Evolutionary conservation across 2,888 invertebrate species (phyloP), one percentile per base, ranked within the genome.

Genomic region (Masnerella sp.): DNA sequence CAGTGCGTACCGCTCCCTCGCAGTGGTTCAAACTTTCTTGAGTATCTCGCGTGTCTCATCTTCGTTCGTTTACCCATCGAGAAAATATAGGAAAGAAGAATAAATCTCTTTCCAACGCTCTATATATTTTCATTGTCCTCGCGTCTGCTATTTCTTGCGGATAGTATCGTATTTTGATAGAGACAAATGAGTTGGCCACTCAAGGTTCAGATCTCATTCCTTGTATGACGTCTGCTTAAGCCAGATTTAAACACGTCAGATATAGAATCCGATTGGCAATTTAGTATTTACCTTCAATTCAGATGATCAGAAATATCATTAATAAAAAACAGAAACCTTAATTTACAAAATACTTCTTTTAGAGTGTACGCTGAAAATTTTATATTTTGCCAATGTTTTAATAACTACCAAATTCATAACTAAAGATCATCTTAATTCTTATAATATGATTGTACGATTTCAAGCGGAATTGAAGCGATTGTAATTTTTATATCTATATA

Each of bases 41-140:
- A 74, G 65, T 54, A 70, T 70, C 65, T 59, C 25, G 14, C 49
- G 40, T 42, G 54, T 69, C 65, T 74, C 70, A 51, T 71, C 67
- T 74, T 67, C 54, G 51, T 61, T 59, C 70, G 61, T 70, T 70
- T 67, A 61, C 61, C 56, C 61, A 67, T 74, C 52, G 56, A 51
- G 54, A 43, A 67, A 65, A 58, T 58, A 56, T 43, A 62, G 45
- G 5, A 61, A 25, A 17, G 34, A 45, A 51, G 74, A 70, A 70
- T 74, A 69, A 74, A 65, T 69, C 70, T 59, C 54, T 47, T 61
- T 47, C 36, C 61, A 42, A 22, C 36, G 74, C 45, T 61, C 70
- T 70, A 74, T 67, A 74, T 58, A 67, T 70, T 74, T 74, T 67
- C 67, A 74, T 67, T 74, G 74, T 74, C 70, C 56, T 74, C 74